Evolutionary conservation across 2,888 invertebrate genomes (phyloP).

Genomic region (Norana najaformis): DNA sequence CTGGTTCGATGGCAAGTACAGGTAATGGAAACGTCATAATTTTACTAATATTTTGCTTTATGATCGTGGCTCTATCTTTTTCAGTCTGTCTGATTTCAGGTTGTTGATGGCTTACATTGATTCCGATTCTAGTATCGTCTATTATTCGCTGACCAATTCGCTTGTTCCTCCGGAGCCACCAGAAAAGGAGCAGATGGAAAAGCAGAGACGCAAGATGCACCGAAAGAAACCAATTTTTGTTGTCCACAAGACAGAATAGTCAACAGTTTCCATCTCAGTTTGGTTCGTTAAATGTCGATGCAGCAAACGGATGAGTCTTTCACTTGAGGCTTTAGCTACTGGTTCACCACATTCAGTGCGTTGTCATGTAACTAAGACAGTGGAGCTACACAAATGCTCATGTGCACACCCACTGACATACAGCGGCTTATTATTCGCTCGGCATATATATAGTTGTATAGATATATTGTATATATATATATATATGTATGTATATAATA

Average conservation of each 20-base stretch:
- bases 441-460: too few relatives aligned
- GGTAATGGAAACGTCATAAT: neutral
- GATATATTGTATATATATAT: too few relatives aligned
- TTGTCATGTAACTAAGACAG: neutral
- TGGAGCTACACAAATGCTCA: too few relatives aligned
- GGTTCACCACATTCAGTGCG: neutral
- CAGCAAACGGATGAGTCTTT: neutral
- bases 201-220: constrained; percentile 3
- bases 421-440: too few relatives aligned
- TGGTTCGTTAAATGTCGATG: too few relatives aligned
- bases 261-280: too few relatives aligned
- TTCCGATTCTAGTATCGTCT: constrained; percentile 24
- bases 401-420: too few relatives aligned
- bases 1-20: too few relatives aligned
- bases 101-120: constrained; percentile 22
- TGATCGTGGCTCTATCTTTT: too few relatives aligned
- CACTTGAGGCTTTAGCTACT: neutral
- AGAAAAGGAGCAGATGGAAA: neutral
- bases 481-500: too few relatives aligned
- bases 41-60: neutral
- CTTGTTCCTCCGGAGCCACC: constrained; percentile 19
- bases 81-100: neutral
- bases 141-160: constrained; percentile 9
- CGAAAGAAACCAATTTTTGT: constrained; percentile 13
- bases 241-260: neutral